Evolutionary conservation across 1,140 invertebrate genomes (phyloP), one percentile per base, ranked within the genome.

Genomic region (Asobara japonica): DNA sequence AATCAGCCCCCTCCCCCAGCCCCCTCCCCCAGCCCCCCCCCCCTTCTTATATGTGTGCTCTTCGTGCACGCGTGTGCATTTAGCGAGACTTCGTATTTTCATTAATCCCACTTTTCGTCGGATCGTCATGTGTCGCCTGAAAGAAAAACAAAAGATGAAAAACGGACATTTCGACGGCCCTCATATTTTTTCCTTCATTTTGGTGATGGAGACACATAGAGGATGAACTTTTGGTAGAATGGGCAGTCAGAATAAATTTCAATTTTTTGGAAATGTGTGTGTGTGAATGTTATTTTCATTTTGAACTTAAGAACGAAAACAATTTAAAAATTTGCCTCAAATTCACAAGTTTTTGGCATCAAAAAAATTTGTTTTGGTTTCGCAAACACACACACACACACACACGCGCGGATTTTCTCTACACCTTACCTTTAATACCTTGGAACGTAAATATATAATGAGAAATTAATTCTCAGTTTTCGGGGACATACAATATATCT

Each of bases 41-140:
- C 36, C 31, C 62, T 10, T n/a, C 31, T 45, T 56, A 25, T 11
- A 13, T 71, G 60, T 70, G 74, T n/a, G n/a, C n/a, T n/a, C n/a
- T n/a, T n/a, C n/a, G n/a, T n/a, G n/a, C n/a, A n/a, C n/a, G n/a
- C 76, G 74, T 74, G 71, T 73, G 73, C 76, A 77, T 79, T 79
- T 79, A 78, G 76, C 76, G 65, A 71, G 64, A 69, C 73, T 65
- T 62, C 65, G 69, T 74, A 75, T 78, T 79, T 79, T 77, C 78
- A 78, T 78, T 78, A 77, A 78, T 79, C 71, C 77, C 72, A 77
- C 72, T 76, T 77, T 75, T 56, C 72, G 70, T 73, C 30, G 25
- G 29, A 13, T 10, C 16, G 51, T 56, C 51, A 56, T 56, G 51
- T 56, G 51, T 56, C 51, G 51, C 22, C 25, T 13, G 22, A 56